Evolutionary conservation across 2,113 vertebrate genomes (phyloP).

Genomic region (Rhinoderma darwinii): DNA sequence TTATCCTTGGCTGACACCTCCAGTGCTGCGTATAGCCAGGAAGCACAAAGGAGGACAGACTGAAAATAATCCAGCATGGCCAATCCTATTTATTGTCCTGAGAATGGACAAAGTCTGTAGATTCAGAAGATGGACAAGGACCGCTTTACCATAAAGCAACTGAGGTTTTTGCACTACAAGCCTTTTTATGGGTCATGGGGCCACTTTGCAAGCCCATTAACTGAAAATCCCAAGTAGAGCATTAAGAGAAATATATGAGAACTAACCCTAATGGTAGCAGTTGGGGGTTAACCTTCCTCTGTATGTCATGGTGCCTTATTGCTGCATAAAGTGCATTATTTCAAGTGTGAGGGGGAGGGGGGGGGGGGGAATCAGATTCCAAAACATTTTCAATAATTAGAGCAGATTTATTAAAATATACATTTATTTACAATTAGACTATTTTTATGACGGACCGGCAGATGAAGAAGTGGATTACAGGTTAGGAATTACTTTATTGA

Average conservation of each 20-base stretch:
- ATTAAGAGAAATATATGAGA: too few relatives aligned
- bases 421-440: background rate
- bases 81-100: too few relatives aligned
- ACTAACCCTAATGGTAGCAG: background rate
- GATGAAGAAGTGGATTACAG: background rate
- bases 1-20: background rate
- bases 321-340: background rate
- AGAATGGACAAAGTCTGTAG: too few relatives aligned
- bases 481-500: background rate
- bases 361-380: background rate
- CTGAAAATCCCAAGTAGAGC: too few relatives aligned
- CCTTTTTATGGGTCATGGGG: background rate
- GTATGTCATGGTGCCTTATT: background rate
- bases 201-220: background rate
- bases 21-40: background rate
- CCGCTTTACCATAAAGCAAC: constrained; percentile 1
- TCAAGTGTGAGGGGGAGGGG: too few relatives aligned
- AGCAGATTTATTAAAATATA: background rate
- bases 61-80: background rate
- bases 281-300: background rate
- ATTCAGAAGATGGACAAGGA: too few relatives aligned
- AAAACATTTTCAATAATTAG: background rate
- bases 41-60: background rate
- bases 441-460: background rate
- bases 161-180: background rate